Percentiles rank a stretch among this genome's conserved stretches.
These are phyloP conservation scores for Stratiomys singularior DNA, from an alignment of 2,888 invertebrate genomes.

Conservation along the genomic window DNA sequence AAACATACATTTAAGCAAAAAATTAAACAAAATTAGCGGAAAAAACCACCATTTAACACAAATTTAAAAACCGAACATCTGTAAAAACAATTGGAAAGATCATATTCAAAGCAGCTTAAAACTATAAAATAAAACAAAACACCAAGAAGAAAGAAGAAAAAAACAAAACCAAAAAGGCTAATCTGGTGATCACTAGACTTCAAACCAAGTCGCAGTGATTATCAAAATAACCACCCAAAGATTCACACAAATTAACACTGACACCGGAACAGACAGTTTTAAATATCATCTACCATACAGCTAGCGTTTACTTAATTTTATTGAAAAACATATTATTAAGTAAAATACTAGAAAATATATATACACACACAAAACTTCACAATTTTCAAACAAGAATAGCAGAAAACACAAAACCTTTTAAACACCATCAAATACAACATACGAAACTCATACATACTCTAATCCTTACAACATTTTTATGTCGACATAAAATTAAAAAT, in stretches of 20 bases:
- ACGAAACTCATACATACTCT: background rate
- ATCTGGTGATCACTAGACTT: slow-evolving; percentile 47
- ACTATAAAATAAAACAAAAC: background rate
- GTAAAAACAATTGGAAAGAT: slow-evolving; percentile 15
- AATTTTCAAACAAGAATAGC: background rate
- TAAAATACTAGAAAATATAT: slow-evolving; percentile 41
- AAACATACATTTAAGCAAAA: background rate
- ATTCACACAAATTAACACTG: slow-evolving; percentile 63
- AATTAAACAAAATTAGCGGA: too few species aligned
- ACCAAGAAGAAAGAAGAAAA: background rate
- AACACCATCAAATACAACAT: background rate
- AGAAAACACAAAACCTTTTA: background rate
- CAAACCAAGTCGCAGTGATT: slow-evolving; percentile 48
- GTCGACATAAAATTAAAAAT: background rate
- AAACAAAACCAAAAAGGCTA: background rate
- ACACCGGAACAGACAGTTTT: slow-evolving; percentile 67
- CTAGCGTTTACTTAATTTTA: slow-evolving; percentile 59
- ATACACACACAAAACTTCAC: slow-evolving; percentile 36
- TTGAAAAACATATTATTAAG: slow-evolving; percentile 44
- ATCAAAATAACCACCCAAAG: slow-evolving; percentile 61
- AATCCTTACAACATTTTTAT: background rate
- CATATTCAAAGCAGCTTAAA: background rate
- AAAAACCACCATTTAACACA: background rate
- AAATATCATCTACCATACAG: slow-evolving; percentile 65
- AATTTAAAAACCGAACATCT: too few species aligned